Conservation (phyloP, 2,888 invertebrate species). For the Chloromyia formosa region DNA sequence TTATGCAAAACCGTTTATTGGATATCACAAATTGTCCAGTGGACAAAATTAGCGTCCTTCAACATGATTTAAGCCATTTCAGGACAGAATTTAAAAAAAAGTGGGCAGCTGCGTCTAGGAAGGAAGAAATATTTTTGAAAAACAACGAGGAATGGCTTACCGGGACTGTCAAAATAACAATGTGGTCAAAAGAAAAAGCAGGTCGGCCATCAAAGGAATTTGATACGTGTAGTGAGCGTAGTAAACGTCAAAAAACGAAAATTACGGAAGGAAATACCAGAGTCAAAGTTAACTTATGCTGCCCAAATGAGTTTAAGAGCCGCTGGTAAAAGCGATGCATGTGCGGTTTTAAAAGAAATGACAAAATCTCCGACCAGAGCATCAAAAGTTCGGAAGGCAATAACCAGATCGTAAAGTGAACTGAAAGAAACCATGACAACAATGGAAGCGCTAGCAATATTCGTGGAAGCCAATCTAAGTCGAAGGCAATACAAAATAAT, state of each 20-base stretch:
- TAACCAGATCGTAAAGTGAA: slow-evolving; percentile 9
- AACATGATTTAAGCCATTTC: no score
- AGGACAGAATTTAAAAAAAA: no score
- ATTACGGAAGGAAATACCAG: neutral
- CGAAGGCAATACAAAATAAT: slow-evolving; percentile 36
- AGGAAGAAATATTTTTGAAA: no score
- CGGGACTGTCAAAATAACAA: no score
- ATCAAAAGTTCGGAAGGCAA: neutral
- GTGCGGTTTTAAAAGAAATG: neutral
- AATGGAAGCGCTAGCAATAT: slow-evolving; percentile 48
- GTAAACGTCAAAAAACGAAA: neutral
- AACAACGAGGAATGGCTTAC: no score
- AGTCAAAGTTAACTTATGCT: slow-evolving; percentile 10
- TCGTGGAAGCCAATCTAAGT: slow-evolving; percentile 50
- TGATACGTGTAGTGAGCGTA: neutral
- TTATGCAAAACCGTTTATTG: no score
- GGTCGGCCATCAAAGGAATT: neutral
- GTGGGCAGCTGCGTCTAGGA: no score
- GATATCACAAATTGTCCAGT: no score
- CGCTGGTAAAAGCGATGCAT: slow-evolving; percentile 4
- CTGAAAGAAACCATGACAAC: slow-evolving; percentile 28
- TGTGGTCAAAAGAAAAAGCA: no score
- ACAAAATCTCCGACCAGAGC: neutral
- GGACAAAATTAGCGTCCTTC: no score
- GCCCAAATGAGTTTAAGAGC: neutral